Evolutionary conservation across 2,888 invertebrate genomes (phyloP), one percentile per base, ranked within the genome.

Genomic region (Brachycybe producta): DNA sequence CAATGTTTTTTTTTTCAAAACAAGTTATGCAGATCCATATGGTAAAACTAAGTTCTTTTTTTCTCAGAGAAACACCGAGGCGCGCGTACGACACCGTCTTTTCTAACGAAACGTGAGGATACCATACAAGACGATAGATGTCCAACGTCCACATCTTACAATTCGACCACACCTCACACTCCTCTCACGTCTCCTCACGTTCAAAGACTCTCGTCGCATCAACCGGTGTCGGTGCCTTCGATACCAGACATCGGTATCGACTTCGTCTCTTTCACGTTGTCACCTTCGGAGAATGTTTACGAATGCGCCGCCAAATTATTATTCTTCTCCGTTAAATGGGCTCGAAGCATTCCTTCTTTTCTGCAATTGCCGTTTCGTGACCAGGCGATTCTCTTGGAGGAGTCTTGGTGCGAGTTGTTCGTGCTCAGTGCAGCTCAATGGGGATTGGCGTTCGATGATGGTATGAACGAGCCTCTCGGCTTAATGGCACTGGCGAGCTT

Each of bases 371-470:
- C 79, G 1, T 76, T 75, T 56, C 65, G 76, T 42, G 86, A 86
- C 60, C 86, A 85, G 63, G 75, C 77, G 0, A 73, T 76, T 45
- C 71, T 88, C 34, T 67, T 88, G 47, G 80, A 82, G 60, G 80
- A 78, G 61, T 79, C 82, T 27, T 88, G 88, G 88, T 79, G 78
- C 59, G 86, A 87, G 63, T 67, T 88, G 3, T 87, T 86, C 64
- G 75, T 87, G 1, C 66, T 88, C 8, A 85, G 83, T 27, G 83
- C 85, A 7, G 82, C 85, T 1, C 85, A 88, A 62, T 82, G 82
- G 77, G 75, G 79, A 2, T 75, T 84, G 53, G 75, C 77, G 17
- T 75, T 85, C 30, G 81, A 84, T 56, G 79, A 82, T 70, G 77
- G 82, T 81, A 68, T 21, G 8, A 35, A 36, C 11, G 2, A 7